phyloP scores from a whole-genome alignment of 2,113 vertebrate species.

The Lampris megalopsis region DNA sequence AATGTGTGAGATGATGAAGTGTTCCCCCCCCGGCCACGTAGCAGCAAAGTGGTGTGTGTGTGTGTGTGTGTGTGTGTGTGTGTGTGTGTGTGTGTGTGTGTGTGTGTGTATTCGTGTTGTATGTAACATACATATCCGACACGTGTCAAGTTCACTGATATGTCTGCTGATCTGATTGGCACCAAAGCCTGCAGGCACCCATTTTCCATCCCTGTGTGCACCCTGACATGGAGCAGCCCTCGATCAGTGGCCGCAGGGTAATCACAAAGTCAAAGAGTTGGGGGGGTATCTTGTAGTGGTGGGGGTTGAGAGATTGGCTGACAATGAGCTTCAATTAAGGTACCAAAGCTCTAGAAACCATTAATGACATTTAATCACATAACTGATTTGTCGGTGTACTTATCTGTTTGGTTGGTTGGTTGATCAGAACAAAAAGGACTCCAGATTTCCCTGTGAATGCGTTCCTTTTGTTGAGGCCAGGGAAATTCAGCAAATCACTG shows the following conservation, averaged over 20 bases:
- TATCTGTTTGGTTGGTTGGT: no score
- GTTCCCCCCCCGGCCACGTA: conserved; percentile 58
- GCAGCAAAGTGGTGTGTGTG: conserved; percentile 26
- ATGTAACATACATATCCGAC: conserved; percentile 60
- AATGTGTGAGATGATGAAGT: conserved; percentile 73
- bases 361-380: no score
- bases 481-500: no score
- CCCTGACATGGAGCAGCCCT: background rate
- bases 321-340: no score
- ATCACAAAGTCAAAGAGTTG: background rate
- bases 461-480: no score
- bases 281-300: background rate
- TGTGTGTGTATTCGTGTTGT: conserved; percentile 24
- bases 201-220: conserved; percentile 15
- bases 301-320: no score
- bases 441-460: no score
- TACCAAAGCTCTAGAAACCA: no score
- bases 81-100: conserved; percentile 33
- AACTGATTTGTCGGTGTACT: no score
- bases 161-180: conserved; percentile 69
- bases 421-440: no score
- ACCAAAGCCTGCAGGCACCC: conserved; percentile 52
- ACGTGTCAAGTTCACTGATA: conserved; percentile 73
- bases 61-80: conserved; percentile 22
- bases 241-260: background rate